Conservation (phyloP, 2,113 vertebrate genomes). For the Garra rufa region DNA sequence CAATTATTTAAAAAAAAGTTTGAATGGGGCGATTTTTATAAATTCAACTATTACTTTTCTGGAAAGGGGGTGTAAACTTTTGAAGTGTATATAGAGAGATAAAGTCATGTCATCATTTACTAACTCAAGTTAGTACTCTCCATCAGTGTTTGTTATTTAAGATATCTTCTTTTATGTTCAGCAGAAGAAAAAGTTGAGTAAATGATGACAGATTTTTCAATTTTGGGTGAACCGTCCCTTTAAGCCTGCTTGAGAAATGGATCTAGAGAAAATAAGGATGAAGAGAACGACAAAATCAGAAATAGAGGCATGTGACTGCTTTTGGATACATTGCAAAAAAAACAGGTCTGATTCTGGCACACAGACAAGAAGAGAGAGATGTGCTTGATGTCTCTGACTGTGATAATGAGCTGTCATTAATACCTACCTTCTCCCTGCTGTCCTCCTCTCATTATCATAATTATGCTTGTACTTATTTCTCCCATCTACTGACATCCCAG, state of each 20-base stretch:
- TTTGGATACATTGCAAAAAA: neutral
- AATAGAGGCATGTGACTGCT: neutral
- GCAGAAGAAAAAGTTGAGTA: neutral
- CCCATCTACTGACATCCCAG: conserved; percentile 29
- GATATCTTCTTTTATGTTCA: neutral
- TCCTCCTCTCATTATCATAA: conserved; percentile 53
- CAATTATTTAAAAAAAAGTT: too few species aligned
- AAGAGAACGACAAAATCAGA: neutral
- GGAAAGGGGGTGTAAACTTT: too few species aligned
- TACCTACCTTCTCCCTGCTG: conserved; percentile 37
- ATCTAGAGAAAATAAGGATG: neutral
- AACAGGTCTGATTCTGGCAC: conserved; percentile 9
- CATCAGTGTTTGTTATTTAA: too few species aligned
- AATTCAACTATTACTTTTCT: too few species aligned
- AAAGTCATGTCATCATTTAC: too few species aligned
- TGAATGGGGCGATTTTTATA: too few species aligned
- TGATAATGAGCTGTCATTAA: conserved; percentile 62
- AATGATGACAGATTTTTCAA: neutral
- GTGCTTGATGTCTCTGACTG: conserved; percentile 48
- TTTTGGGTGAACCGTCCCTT: neutral
- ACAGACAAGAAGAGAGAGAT: conserved; percentile 1
- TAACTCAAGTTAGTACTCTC: too few species aligned
- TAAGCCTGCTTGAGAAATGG: neutral
- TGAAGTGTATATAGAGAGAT: too few species aligned
- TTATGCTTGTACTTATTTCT: conserved; percentile 47